A percentile compares a stretch with the other conserved stretches of the same genome.
Evolutionary conservation across 2,797 vertebrate species (phyloP).

Genomic region (Aeoliscus strigatus): DNA sequence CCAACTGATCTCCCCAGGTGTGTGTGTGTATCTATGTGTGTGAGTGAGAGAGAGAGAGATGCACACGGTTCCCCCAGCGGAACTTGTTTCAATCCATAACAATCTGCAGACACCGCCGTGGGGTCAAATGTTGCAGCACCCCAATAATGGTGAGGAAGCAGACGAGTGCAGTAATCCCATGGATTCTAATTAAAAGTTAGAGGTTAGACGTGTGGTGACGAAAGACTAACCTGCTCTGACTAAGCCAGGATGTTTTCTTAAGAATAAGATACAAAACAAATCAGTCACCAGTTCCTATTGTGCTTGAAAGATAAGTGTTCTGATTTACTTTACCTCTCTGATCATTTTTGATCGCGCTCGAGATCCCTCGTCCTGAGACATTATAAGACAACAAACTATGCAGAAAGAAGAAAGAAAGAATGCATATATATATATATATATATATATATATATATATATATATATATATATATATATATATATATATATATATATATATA

Average conservation of each 20-base stretch:
- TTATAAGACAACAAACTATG: too few species aligned
- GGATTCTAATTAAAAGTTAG: constrained; percentile 59
- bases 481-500: too few species aligned
- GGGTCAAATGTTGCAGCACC: constrained; percentile 53
- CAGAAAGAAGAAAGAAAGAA: too few species aligned
- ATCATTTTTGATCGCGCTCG: too few species aligned
- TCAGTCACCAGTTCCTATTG: constrained; percentile 37
- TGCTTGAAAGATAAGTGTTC: constrained; percentile 30
- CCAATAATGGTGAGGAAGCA: constrained; percentile 55
- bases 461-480: too few species aligned
- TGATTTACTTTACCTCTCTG: too few species aligned
- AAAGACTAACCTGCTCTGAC: constrained; percentile 65
- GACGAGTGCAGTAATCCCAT: constrained; percentile 52
- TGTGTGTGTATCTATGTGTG: constrained; percentile 3
- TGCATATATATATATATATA: too few species aligned
- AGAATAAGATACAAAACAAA: constrained; percentile 63
- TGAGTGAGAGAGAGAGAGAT: constrained; percentile 2
- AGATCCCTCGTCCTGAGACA: too few species aligned
- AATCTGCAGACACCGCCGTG: constrained; percentile 50
- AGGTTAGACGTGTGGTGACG: constrained; percentile 63
- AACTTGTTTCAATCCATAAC: constrained; percentile 57
- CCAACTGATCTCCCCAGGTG: constrained; percentile 36
- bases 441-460: too few species aligned
- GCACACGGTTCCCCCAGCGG: constrained; percentile 25
- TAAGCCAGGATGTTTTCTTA: constrained; percentile 62